Percentiles rank a stretch among this genome's conserved stretches.
Conservation (phyloP, 1,140 invertebrate species). For the Plutomurus gul region DNA sequence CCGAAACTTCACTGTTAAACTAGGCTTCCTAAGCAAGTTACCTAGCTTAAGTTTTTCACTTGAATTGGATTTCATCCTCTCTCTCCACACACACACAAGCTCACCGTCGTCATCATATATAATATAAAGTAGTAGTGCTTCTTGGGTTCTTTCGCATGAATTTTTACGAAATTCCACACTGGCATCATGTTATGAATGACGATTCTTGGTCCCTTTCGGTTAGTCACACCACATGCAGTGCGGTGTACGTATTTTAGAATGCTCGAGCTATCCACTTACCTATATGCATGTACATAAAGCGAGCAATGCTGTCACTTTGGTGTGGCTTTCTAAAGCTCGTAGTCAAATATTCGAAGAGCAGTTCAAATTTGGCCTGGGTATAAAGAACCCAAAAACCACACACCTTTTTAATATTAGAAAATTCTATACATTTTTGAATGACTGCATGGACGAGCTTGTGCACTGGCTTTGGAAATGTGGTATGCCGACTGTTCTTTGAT, state of each 20-base stretch:
- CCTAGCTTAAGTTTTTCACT: not conserved
- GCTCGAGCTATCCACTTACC: too few species aligned
- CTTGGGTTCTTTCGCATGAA: not conserved
- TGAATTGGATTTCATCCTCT: not conserved
- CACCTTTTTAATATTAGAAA: conserved; percentile 13
- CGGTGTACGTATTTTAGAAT: too few species aligned
- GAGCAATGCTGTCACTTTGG: too few species aligned
- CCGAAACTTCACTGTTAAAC: not conserved
- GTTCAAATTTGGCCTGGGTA: too few species aligned
- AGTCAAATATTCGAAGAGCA: too few species aligned
- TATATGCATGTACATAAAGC: too few species aligned
- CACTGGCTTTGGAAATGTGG: not conserved
- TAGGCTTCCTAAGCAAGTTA: not conserved
- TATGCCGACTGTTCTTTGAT: too few species aligned
- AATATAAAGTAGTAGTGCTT: not conserved
- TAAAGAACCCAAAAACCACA: not conserved
- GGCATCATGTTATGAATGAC: not conserved
- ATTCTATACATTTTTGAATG: conserved; percentile 23
- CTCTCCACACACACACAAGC: too few species aligned
- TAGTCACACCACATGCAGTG: too few species aligned
- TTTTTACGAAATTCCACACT: conserved; percentile 9
- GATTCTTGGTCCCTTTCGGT: too few species aligned
- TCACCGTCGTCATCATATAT: not conserved
- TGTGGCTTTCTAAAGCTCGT: too few species aligned
- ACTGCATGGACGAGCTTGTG: too few species aligned